Conservation (phyloP, 1,140 invertebrate genomes). For the Cydia pomonella region DNA sequence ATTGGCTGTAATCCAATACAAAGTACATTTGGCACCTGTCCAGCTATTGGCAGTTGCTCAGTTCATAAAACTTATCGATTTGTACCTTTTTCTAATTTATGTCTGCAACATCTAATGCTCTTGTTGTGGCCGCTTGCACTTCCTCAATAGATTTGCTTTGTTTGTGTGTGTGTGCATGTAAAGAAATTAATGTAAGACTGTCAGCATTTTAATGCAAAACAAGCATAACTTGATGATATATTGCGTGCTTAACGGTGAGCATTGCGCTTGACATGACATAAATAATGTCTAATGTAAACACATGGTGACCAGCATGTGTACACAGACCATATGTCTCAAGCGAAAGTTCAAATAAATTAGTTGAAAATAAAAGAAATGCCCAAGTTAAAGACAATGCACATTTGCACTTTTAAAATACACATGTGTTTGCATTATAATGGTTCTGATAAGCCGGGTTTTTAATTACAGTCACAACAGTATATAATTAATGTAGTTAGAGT, state of each 20-base stretch:
- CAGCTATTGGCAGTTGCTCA: slow-evolving; percentile 70
- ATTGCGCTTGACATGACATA: slow-evolving; percentile 23
- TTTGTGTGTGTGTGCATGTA: slow-evolving; percentile 25
- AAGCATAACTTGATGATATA: slow-evolving; percentile 8
- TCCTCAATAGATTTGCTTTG: slow-evolving; percentile 19
- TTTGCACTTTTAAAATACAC: background rate
- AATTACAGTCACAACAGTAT: slow-evolving; percentile 19
- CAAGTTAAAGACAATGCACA: slow-evolving; percentile 20
- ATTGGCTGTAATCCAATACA: slow-evolving; percentile 79
- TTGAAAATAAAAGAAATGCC: slow-evolving; percentile 10
- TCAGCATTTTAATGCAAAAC: slow-evolving; percentile 21
- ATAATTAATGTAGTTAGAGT: slow-evolving; percentile 41
- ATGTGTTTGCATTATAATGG: slow-evolving; percentile 26
- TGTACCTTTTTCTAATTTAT: slow-evolving; percentile 73
- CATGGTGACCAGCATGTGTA: slow-evolving; percentile 9
- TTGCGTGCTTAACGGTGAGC: slow-evolving; percentile 10
- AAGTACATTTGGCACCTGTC: slow-evolving; percentile 70
- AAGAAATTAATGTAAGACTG: slow-evolving; percentile 23
- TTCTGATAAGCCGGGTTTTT: slow-evolving; percentile 21
- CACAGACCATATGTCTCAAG: slow-evolving; percentile 15
- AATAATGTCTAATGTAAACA: slow-evolving; percentile 24
- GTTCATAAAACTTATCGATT: slow-evolving; percentile 76
- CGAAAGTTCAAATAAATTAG: slow-evolving; percentile 13
- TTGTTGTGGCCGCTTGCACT: background rate
- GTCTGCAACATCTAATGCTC: slow-evolving; percentile 47